A percentile compares a stretch with the other conserved stretches of the same genome.
phyloP scores from a whole-genome alignment of 2,888 invertebrate genomes.

The Parthenolecanium corni region DNA sequence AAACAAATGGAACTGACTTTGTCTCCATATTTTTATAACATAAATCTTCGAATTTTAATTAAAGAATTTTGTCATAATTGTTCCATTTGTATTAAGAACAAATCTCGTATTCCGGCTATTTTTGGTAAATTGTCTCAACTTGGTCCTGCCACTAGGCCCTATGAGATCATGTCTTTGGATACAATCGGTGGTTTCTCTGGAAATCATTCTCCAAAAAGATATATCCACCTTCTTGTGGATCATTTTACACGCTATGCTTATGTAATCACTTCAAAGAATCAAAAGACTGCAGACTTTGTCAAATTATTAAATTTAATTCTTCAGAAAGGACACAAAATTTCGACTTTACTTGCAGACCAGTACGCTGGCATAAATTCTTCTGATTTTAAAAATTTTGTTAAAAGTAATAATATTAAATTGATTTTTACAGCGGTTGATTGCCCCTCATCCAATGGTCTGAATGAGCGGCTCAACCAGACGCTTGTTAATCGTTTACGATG shows the following conservation, averaged over 20 bases:
- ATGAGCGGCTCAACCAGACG: background rate
- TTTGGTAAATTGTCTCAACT: slow-evolving; percentile 34
- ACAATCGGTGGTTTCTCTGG: slow-evolving; percentile 36
- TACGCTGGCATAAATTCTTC: background rate
- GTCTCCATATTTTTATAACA: background rate
- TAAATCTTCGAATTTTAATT: slow-evolving; percentile 32
- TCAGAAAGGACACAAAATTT: background rate
- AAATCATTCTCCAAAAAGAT: slow-evolving; percentile 34
- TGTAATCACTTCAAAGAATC: slow-evolving; percentile 34
- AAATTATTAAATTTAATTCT: slow-evolving; percentile 30
- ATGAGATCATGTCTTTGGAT: slow-evolving; percentile 35
- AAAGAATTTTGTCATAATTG: slow-evolving; percentile 30
- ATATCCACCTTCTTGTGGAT: slow-evolving; percentile 35
- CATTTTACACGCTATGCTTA: slow-evolving; percentile 34
- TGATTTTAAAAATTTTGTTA: background rate
- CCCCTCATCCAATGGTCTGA: background rate
- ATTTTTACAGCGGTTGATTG: background rate
- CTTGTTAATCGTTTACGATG: background rate
- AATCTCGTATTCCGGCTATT: slow-evolving; percentile 33
- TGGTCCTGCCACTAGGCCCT: slow-evolving; percentile 34
- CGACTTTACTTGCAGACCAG: background rate
- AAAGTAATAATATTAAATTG: background rate
- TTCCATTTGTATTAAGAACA: slow-evolving; percentile 35
- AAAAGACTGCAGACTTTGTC: slow-evolving; percentile 34
- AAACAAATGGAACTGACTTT: background rate